These are phyloP conservation scores for Illadopsis cleaveri DNA, from an alignment of 2,113 vertebrate genomes.

Conservation along the genomic window DNA sequence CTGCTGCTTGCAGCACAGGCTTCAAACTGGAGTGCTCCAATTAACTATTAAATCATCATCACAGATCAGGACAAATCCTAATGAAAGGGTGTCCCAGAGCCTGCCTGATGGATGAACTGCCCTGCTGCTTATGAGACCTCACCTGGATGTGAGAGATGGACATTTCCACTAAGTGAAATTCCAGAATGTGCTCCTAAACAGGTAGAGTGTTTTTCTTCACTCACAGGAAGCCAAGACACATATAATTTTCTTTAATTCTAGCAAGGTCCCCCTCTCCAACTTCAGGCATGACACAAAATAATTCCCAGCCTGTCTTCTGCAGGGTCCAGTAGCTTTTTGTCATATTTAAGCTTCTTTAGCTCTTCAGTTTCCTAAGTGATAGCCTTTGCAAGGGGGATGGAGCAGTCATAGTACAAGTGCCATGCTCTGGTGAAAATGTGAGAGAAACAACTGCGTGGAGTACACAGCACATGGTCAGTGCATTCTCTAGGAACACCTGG, in stretches of 20 bases:
- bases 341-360: not conserved
- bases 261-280: not conserved
- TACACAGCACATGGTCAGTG: accelerated
- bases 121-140: not conserved
- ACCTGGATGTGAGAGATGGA: not conserved
- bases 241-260: not conserved
- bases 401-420: not conserved
- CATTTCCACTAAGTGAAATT: not conserved
- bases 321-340: not conserved
- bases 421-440: not conserved
- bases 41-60: not conserved
- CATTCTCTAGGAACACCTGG: not conserved
- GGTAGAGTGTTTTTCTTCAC: not conserved
- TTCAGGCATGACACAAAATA: not conserved
- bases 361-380: not conserved
- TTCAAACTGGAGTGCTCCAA: not conserved
- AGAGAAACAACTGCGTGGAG: not conserved
- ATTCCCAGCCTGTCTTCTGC: not conserved
- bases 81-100: not conserved
- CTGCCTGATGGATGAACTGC: not conserved
- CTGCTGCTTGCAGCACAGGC: not conserved
- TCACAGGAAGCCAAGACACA: not conserved
- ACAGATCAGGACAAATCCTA: not conserved
- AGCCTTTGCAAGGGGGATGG: accelerated
- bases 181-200: not conserved